phyloP scores from a whole-genome alignment of 2,888 invertebrate genomes.

The Andrena chrysosceles region DNA sequence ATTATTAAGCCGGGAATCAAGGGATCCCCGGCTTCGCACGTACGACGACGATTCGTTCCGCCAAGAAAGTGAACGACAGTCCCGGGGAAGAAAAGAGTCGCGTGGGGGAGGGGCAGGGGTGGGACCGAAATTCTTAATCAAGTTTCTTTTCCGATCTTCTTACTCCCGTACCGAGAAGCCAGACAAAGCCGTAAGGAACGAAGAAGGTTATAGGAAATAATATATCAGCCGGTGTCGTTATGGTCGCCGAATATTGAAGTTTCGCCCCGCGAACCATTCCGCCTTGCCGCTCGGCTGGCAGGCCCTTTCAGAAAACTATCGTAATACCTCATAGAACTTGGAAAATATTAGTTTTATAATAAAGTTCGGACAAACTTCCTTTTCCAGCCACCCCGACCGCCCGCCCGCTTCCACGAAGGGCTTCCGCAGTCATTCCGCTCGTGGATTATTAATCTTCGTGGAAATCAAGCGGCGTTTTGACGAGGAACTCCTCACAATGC shows the following conservation, averaged over 20 bases:
- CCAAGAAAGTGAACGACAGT: background rate
- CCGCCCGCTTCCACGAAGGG: conserved; percentile 7
- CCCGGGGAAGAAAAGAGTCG: background rate
- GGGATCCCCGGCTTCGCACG: conserved; percentile 6
- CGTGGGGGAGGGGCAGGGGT: background rate
- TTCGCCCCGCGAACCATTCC: conserved; percentile 71
- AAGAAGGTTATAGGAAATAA: conserved; percentile 77
- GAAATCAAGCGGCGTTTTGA: conserved; percentile 70
- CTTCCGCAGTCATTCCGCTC: conserved; percentile 59
- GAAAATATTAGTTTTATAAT: conserved; percentile 78
- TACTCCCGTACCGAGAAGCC: conserved; percentile 21
- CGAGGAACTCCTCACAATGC: conserved; percentile 51
- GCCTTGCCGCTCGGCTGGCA: conserved; percentile 64
- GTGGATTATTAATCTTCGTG: conserved; percentile 71
- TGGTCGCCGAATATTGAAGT: conserved; percentile 80
- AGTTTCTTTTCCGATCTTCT: conserved; percentile 67
- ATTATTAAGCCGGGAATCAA: conserved; percentile 7
- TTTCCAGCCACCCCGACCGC: background rate
- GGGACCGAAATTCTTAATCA: conserved; percentile 72
- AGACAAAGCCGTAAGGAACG: conserved; percentile 61
- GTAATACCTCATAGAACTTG: conserved; percentile 77
- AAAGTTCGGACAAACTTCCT: conserved; percentile 73
- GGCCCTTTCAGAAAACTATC: conserved; percentile 77
- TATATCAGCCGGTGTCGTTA: conserved; percentile 80
- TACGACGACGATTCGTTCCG: conserved; percentile 22